Conservation (phyloP, 2,113 vertebrate species). For the Tragelaphus strepsiceros region DNA sequence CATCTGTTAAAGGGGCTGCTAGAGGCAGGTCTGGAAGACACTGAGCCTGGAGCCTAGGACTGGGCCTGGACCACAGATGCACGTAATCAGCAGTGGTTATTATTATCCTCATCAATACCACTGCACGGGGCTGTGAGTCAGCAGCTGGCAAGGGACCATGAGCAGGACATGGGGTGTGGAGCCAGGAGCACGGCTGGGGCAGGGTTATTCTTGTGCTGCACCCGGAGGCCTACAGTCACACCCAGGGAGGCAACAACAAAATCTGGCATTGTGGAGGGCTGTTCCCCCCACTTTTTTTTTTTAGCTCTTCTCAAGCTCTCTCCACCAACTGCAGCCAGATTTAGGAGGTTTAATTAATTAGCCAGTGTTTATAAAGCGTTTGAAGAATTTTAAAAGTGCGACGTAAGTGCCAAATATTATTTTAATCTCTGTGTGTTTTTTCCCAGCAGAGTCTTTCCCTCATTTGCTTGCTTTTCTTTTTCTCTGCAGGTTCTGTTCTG, state of each 20-base stretch:
- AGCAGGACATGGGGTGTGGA: neutral
- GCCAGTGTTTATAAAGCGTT: conserved; percentile 73
- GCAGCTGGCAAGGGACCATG: neutral
- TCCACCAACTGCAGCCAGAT: conserved; percentile 67
- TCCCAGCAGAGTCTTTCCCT: conserved; percentile 20
- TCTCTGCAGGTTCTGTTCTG: conserved; percentile 58
- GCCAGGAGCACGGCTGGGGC: neutral
- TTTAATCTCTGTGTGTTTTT: conserved; percentile 69
- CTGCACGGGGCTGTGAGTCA: conserved; percentile 22
- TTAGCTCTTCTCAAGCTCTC: conserved; percentile 50
- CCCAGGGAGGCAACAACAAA: conserved; percentile 38
- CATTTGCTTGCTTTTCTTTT: conserved; percentile 35
- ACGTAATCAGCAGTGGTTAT: neutral
- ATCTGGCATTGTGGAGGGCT: conserved; percentile 28
- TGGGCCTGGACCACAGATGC: neutral
- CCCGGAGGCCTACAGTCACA: conserved; percentile 58
- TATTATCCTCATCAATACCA: conserved; percentile 14
- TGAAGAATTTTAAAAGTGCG: conserved; percentile 74
- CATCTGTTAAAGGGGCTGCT: neutral
- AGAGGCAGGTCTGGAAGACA: neutral
- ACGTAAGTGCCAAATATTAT: conserved; percentile 74
- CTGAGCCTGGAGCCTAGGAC: neutral
- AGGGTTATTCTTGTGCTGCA: conserved; percentile 43
- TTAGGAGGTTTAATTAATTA: conserved; percentile 75
- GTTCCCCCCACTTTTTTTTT: neutral